Base-by-base conservation (phyloP, 2,888 invertebrate genomes). In the Coelopa pilipes region DNA sequence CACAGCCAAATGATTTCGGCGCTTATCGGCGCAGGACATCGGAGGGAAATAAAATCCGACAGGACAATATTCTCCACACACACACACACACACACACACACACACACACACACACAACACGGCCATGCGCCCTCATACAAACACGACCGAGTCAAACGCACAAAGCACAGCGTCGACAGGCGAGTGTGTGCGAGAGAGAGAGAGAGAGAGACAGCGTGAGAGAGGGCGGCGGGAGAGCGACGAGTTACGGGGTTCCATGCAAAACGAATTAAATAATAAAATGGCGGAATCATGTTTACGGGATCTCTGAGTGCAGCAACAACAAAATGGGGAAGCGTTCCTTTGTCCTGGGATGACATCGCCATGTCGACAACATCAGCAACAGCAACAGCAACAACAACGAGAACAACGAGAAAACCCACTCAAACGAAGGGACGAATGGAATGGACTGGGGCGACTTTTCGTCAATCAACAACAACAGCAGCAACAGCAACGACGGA, bases 261-360 rank as follows among this genome's bases (percentile, higher is more conserved):
- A 70, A 50, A 71, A 71, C 71, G 65, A 71, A 71, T 71, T 71
- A 71, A 71, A 71, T 71, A 71, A 71, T 71, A 71, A 65, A 71
- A 53, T 59, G 71, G 65, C 63, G 71, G 65, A 53, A 45, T 63
- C 55, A 55, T 63, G 34, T 63, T 63, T 34, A 65, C 63, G 53
- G 46, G 15, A 55, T 53, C 65, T 70, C 10, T 53, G 24, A 62
- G 34, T 34, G 34, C 34, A 7, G 34, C 34, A 65, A 63, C 62
- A 62, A 53, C 63, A 60, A 63, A 65, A 71, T 55, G 65, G 65
- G 19, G 55, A 65, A 65, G 9, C 9, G 59, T 17, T 15, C 50
- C 62, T 62, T 62, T 45, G 24, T 34, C 34, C 34, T 34, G 34
- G 34, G 34, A 34, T 34, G 34, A 7, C 34, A 34, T 34, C 34